A percentile compares a stretch with the other conserved stretches of the same genome.
Conservation (phyloP, 2,113 vertebrate species). For the Odontesthes bonariensis region DNA sequence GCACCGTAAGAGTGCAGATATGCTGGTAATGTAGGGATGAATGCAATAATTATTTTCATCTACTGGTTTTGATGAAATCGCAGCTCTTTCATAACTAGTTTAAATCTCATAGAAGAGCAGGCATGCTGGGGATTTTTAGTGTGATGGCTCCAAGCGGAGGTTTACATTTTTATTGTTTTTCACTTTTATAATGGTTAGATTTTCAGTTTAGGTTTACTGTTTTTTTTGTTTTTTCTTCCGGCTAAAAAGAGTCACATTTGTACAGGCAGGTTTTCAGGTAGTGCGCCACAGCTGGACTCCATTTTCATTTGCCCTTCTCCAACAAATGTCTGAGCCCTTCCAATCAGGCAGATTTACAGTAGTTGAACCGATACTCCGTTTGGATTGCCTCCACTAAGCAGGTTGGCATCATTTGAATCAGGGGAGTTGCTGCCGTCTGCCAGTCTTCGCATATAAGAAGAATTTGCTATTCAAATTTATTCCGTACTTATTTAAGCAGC, state of each 20-base stretch:
- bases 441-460: conserved; percentile 46
- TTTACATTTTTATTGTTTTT: background rate
- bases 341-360: conserved; percentile 72
- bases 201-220: background rate
- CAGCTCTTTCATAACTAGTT: background rate
- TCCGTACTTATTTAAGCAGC: conserved; percentile 44
- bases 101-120: background rate
- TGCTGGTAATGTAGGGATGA: background rate
- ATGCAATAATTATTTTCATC: background rate
- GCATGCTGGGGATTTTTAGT: background rate
- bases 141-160: no score
- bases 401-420: conserved; percentile 73
- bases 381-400: conserved; percentile 75
- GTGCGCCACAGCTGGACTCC: conserved; percentile 50
- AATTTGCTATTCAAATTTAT: conserved; percentile 63
- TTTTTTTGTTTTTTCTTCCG: background rate
- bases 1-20: no score
- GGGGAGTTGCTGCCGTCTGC: conserved; percentile 55
- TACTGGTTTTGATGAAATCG: background rate
- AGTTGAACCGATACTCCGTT: conserved; percentile 69
- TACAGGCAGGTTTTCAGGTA: conserved; percentile 33
- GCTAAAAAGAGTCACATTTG: background rate
- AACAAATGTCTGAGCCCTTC: conserved; percentile 47
- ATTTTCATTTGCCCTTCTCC: conserved; percentile 10
- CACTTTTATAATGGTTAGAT: background rate